Conservation (phyloP, 2,113 vertebrate genomes). For the Turnix velox region DNA sequence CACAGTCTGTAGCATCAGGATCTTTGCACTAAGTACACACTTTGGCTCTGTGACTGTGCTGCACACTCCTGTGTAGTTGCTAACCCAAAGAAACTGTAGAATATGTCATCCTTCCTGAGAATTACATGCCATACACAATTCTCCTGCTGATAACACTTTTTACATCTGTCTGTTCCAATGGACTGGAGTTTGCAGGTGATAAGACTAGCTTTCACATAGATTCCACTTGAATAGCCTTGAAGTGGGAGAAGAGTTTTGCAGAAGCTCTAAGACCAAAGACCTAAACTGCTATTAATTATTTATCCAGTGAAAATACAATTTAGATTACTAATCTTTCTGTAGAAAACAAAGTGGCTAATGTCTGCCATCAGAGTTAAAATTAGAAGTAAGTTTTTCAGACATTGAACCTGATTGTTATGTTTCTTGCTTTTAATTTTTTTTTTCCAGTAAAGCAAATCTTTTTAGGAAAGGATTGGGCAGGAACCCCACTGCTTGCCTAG, state of each 20-base stretch:
- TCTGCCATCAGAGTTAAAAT: neutral
- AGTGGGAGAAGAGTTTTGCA: neutral
- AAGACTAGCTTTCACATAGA: neutral
- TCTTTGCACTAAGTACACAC: neutral
- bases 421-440: neutral
- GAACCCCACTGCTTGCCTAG: neutral
- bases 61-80: neutral
- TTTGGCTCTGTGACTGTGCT: neutral
- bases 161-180: neutral
- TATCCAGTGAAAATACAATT: neutral
- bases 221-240: neutral
- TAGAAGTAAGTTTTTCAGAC: neutral
- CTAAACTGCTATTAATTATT: neutral
- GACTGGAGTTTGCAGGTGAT: neutral
- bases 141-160: neutral
- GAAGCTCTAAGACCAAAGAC: neutral
- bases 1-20: neutral
- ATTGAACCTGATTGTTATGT: neutral
- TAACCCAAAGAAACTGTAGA: neutral
- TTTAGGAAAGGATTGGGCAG: neutral
- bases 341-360: neutral
- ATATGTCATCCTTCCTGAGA: neutral
- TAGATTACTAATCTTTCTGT: neutral
- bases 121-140: neutral
- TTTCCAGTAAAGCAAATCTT: neutral